Evolutionary conservation across 1,140 invertebrate genomes (phyloP).

Genomic region (Ooceraea biroi): DNA sequence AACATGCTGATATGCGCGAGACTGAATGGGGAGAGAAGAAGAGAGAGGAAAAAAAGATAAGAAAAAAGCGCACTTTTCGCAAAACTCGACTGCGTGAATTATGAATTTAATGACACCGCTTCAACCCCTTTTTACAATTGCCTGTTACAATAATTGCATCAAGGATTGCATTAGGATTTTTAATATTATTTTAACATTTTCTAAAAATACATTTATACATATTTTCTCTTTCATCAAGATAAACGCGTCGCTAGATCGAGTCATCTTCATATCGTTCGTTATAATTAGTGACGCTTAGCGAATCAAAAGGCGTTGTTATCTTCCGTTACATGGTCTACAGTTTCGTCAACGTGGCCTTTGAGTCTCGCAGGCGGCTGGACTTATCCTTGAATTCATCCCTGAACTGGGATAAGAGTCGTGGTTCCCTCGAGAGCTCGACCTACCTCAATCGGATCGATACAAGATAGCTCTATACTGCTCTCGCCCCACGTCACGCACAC

Average conservation of each 20-base stretch:
- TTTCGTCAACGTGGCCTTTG: conserved; percentile 17
- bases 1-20: conserved; percentile 66
- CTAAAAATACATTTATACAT: background rate
- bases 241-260: too few species aligned
- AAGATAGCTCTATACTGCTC: conserved; percentile 77
- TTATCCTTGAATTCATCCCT: conserved; percentile 84
- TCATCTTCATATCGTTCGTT: background rate
- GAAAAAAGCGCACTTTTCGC: conserved; percentile 8
- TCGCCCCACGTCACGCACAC: conserved; percentile 70
- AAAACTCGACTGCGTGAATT: conserved; percentile 62
- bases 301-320: background rate
- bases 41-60: background rate
- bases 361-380: conserved; percentile 68
- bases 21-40: background rate
- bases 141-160: too few species aligned
- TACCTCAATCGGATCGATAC: conserved; percentile 84
- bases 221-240: background rate
- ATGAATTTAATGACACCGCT: conserved; percentile 6
- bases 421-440: conserved; percentile 81
- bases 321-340: background rate
- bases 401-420: conserved; percentile 83
- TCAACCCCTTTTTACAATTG: background rate
- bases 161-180: background rate
- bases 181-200: too few species aligned
- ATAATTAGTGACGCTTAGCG: background rate